Conservation (phyloP, 35 echinoderm and acorn worm species). For the Patiria miniata region DNA sequence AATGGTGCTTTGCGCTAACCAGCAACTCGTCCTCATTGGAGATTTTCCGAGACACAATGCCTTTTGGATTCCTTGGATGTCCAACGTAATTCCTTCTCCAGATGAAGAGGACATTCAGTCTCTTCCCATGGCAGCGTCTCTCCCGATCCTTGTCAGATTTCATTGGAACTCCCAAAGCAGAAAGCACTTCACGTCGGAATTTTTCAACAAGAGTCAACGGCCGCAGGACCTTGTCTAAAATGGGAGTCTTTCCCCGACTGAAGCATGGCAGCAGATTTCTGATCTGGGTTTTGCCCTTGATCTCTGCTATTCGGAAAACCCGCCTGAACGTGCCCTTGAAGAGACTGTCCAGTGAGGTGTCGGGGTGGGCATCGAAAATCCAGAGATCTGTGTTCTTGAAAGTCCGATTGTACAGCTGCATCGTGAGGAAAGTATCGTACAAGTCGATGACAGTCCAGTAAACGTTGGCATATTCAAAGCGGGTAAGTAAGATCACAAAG, state of each 20-base stretch:
- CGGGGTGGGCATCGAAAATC: not conserved
- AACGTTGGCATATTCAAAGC: not conserved
- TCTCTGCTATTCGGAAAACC: not conserved
- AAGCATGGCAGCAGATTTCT: not conserved
- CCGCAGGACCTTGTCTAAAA: constrained; percentile 10
- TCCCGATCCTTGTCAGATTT: not conserved
- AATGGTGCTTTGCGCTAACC: not conserved
- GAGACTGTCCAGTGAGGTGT: not conserved
- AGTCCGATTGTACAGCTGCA: constrained; percentile 8
- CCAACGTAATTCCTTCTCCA: constrained; percentile 26
- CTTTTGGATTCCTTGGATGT: constrained; percentile 26
- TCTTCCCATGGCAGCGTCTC: not conserved
- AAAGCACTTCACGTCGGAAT: constrained; percentile 18
- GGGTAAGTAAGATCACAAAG: not conserved
- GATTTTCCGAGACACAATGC: not conserved
- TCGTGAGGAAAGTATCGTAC: constrained; percentile 13
- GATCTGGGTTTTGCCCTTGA: not conserved
- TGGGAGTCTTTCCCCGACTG: not conserved
- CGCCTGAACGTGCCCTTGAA: constrained; percentile 1
- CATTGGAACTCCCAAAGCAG: not conserved
- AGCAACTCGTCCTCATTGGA: constrained; percentile 1
- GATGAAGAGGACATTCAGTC: constrained; percentile 27
- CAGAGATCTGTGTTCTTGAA: not conserved
- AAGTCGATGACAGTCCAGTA: constrained; percentile 20
- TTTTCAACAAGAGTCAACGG: constrained; percentile 20